These are phyloP conservation scores for Xylocopa sonorina DNA, from an alignment of 1,140 invertebrate species.

Conservation along the genomic window DNA sequence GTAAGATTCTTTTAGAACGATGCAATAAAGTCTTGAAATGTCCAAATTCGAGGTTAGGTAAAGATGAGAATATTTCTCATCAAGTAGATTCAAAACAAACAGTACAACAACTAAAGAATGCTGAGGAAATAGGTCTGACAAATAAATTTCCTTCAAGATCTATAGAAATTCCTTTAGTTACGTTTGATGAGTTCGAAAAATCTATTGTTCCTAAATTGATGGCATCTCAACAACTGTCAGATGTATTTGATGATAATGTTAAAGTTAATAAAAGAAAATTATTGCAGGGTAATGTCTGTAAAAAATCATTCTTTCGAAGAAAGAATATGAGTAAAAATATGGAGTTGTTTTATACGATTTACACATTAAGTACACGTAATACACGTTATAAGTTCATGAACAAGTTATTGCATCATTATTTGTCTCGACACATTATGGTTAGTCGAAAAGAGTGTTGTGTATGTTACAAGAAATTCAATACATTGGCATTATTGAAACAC, in stretches of 20 bases:
- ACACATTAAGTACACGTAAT: slow-evolving; percentile 67
- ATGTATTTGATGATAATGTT: no score
- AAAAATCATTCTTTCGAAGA: slow-evolving; percentile 41
- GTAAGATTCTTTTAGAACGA: slow-evolving; percentile 34
- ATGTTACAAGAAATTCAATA: slow-evolving; percentile 44
- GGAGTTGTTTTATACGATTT: slow-evolving; percentile 53
- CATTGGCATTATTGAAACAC: slow-evolving; percentile 26
- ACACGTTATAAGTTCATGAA: slow-evolving; percentile 44
- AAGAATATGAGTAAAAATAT: slow-evolving; percentile 41
- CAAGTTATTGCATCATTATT: slow-evolving; percentile 63
- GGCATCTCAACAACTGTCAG: neutral
- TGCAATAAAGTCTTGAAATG: slow-evolving; percentile 14
- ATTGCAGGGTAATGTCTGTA: slow-evolving; percentile 57
- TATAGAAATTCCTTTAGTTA: no score
- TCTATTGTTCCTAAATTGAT: neutral
- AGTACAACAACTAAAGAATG: neutral
- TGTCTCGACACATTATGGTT: slow-evolving; percentile 48
- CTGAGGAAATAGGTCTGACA: no score
- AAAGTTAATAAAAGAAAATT: no score
- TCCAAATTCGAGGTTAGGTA: fast-evolving
- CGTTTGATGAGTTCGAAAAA: neutral
- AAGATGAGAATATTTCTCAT: neutral
- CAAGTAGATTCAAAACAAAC: neutral
- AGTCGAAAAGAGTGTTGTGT: slow-evolving; percentile 59
- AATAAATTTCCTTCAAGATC: no score